Percentiles rank a stretch among this genome's conserved stretches.
These are phyloP conservation scores for Castor canadensis DNA, from an alignment of 2,113 vertebrate species.

Conservation along the genomic window DNA sequence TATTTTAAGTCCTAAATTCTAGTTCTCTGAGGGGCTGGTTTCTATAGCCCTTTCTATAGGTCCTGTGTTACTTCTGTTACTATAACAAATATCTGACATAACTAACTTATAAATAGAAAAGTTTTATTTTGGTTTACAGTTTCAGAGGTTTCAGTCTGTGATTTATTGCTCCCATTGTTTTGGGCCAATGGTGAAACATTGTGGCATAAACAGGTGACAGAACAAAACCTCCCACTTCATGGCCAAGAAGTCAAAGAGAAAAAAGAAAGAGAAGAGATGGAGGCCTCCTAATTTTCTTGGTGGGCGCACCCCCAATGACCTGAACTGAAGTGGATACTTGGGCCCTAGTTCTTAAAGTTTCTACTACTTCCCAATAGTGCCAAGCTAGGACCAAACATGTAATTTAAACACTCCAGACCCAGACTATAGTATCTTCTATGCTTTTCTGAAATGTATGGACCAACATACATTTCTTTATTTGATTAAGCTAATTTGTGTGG, in stretches of 20 bases:
- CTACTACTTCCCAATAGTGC: not conserved
- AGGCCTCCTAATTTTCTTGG: not conserved
- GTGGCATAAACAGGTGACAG: not conserved
- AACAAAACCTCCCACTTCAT: not conserved
- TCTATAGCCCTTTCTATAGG: not conserved
- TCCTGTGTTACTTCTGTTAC: not conserved
- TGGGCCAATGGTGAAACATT: no score
- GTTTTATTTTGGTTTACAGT: not conserved
- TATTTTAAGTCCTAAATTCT: not conserved
- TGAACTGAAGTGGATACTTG: no score
- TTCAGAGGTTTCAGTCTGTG: no score
- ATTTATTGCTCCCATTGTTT: not conserved
- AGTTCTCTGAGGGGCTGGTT: not conserved
- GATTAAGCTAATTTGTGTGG: not conserved
- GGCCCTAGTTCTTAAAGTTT: no score
- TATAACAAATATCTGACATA: not conserved
- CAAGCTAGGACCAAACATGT: not conserved
- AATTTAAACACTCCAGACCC: not conserved
- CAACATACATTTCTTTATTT: not conserved
- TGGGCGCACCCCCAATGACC: no score
- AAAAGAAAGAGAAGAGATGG: no score
- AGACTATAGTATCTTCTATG: not conserved
- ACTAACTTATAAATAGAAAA: not conserved
- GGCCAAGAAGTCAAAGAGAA: not conserved
- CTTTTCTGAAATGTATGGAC: not conserved